Evolutionary conservation across 2,797 vertebrate species (phyloP), one percentile per base, ranked within the genome.

Genomic region (Brachymystax lenok): DNA sequence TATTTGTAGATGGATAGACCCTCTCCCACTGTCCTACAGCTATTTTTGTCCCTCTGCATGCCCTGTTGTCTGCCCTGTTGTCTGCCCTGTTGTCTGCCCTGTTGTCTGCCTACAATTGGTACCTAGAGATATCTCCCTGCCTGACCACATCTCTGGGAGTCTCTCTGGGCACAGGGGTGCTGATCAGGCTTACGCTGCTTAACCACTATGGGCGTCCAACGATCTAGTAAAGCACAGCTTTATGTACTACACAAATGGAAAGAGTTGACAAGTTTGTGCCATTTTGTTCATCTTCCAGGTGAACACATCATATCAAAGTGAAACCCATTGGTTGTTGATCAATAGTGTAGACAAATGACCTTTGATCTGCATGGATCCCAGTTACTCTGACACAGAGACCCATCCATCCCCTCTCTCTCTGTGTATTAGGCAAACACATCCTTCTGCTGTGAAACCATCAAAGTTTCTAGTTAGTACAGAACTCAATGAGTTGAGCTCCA

Each of bases 81-180:
- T 40, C 33, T 35, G 33, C 33, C 33, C 35, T 40, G 7, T 1
- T 40, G 35, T 40, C 33, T 35, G 33, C 33, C 33, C 33, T 33
- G 30, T 0, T 24, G 24, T 24, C 12, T 63, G n/a, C n/a, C 61
- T 27, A 13, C 16, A 30, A 4, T 5, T 69, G 68, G 46, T 71
- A 13, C 66, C 13, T 14, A 21, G 14, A 17, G 40, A 56, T 56
- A 6, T 6, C n/a, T 27, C 40, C 3, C 46, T 71, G 5, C n/a
- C 69, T 71, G 46, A 13, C 12, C n/a, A 24, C 21, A 52, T 46
- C 69, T 14, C 75, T 71, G 75, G 3, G 59, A 77, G 16, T 76
- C 72, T 74, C 28, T 81, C 77, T 81, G 73, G 40, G 83, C 59
- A 82, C 84, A 78, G 85, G 80, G 33, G 75, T 77, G 82, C 76